phyloP scores from a whole-genome alignment of 2,888 invertebrate species.

The Caenorhabditis wallacei region DNA sequence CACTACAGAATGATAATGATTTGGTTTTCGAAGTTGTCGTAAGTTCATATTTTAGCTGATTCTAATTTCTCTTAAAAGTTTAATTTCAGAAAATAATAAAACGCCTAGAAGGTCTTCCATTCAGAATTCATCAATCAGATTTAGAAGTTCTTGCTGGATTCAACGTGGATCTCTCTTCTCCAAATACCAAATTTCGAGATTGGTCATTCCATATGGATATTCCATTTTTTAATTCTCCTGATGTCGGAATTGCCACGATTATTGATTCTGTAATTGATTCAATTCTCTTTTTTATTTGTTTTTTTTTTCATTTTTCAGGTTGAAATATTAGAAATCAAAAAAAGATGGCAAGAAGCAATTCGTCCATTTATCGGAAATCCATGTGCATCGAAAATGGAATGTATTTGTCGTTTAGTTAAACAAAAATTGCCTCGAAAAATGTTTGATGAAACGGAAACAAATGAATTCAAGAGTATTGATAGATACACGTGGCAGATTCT shows the following conservation, averaged over 20 bases:
- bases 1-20: not conserved
- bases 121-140: not conserved
- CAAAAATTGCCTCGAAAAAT: constrained; percentile 3
- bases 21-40: not conserved
- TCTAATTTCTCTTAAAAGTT: not conserved
- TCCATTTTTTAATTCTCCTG: constrained; percentile 10
- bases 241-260: constrained; percentile 12
- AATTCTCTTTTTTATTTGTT: not conserved
- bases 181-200: constrained; percentile 5
- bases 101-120: not conserved
- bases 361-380: not conserved
- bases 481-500: constrained; percentile 5
- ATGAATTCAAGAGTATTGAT: not conserved
- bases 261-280: constrained; percentile 9
- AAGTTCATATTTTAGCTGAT: not conserved
- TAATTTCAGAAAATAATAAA: not conserved
- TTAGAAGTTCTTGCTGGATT: not conserved
- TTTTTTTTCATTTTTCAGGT: not conserved
- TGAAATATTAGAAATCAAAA: not conserved
- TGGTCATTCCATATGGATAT: constrained; percentile 17
- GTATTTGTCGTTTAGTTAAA: constrained; percentile 3
- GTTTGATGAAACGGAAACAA: not conserved
- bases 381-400: not conserved
- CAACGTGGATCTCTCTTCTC: constrained; percentile 6
- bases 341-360: constrained; percentile 6